phyloP scores from a whole-genome alignment of 2,888 invertebrate genomes.

The Idaea aversata region DNA sequence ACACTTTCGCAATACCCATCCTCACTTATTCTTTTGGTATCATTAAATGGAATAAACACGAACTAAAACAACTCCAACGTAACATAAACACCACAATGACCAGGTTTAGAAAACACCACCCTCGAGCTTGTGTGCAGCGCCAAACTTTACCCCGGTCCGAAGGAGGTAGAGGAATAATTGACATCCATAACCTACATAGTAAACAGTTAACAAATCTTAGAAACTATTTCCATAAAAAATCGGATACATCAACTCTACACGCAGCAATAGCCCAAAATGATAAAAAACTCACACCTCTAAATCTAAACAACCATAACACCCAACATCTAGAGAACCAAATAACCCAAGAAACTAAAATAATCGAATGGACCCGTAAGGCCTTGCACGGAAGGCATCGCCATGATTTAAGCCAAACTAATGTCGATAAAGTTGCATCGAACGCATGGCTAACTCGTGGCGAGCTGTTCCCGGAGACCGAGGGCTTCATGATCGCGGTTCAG shows the following conservation, averaged over 20 bases:
- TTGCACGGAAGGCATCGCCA: too few relatives aligned
- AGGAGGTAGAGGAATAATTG: background rate
- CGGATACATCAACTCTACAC: background rate
- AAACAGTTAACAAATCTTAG: background rate
- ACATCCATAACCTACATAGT: background rate
- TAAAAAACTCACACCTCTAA: background rate
- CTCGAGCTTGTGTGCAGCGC: background rate
- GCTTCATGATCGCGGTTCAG: too few relatives aligned
- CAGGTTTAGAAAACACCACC: background rate
- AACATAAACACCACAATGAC: background rate
- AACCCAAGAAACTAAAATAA: background rate
- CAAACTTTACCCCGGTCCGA: background rate
- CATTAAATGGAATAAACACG: background rate
- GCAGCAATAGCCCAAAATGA: background rate
- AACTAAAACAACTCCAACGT: background rate
- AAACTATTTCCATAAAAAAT: background rate
- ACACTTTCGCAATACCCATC: conserved; percentile 17
- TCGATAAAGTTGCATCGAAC: background rate
- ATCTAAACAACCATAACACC: background rate
- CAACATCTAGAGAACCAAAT: background rate
- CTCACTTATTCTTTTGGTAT: background rate
- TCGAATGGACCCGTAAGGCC: background rate
- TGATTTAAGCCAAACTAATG: background rate
- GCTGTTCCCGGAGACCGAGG: background rate
- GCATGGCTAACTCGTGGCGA: background rate